Conservation (phyloP, 1,140 invertebrate species). For the Spodoptera frugiperda region DNA sequence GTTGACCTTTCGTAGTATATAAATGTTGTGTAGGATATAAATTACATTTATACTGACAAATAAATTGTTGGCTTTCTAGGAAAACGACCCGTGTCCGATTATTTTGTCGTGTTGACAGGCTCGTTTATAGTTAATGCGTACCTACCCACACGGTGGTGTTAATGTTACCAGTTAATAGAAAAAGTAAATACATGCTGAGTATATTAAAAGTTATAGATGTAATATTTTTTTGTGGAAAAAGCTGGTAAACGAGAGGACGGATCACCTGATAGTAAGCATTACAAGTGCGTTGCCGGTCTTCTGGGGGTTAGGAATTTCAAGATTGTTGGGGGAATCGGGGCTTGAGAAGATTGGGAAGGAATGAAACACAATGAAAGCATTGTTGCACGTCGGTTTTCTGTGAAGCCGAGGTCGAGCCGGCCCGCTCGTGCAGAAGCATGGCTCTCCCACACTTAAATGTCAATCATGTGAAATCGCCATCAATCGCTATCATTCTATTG, state of each 20-base stretch:
- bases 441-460: too few species aligned
- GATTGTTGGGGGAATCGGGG: too few species aligned
- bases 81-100: conserved; percentile 27
- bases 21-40: background rate
- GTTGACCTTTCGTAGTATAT: background rate
- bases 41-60: conserved; percentile 17
- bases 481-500: background rate
- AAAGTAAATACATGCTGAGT: background rate
- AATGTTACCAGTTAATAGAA: background rate
- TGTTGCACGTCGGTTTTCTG: too few species aligned
- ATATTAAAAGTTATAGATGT: background rate
- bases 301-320: too few species aligned
- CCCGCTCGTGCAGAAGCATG: too few species aligned
- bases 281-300: too few species aligned
- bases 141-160: background rate
- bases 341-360: too few species aligned
- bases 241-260: too few species aligned
- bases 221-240: background rate
- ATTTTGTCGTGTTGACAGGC: conserved; percentile 14
- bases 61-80: conserved; percentile 14
- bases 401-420: too few species aligned
- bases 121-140: background rate
- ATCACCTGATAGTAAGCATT: too few species aligned
- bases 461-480: too few species aligned
- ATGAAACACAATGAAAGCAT: too few species aligned